Evolutionary conservation across 2,797 vertebrate species (phyloP), one percentile per base, ranked within the genome.

Genomic region (Spea hammondii): DNA sequence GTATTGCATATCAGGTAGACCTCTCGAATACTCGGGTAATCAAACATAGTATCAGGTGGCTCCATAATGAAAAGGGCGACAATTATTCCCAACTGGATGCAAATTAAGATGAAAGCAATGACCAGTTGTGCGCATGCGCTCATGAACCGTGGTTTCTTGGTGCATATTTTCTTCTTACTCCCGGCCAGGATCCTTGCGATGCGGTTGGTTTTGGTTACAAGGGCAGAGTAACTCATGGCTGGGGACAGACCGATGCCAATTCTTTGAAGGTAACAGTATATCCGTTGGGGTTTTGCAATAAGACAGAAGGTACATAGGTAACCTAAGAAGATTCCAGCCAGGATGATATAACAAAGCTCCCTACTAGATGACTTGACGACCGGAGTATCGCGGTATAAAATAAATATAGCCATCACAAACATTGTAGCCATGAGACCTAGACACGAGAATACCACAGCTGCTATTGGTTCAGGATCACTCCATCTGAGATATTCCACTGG

Each of bases 81-180:
- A 10, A 99, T 98, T 85, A 99, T 98, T 80, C 95, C 95, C 85
- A 99, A 83, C 88, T 99, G 97, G 86, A 99, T 93, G 79, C 96
- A 91, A 78, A 99, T 99, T 87, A 99, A 92, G 78, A 98, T 88
- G 85, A 96, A 98, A 57, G 96, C 95, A 46, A 99, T 99, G 86
- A 99, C 92, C 80, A 99, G 88, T 87, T 99, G 98, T 76, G 98
- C 98, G 1, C 97, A 99, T 89, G 98, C 97, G 84, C 97, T 99
- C 98, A 99, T 99, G 87, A 99, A 99, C 83, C 97, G 93, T 0
- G 98, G 98, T 83, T 99, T 99, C 91, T 98, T 98, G 83, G 98
- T 99, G 85, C 98, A 99, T 85, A 99, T 99, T 89, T 99, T 99
- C 91, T 99, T 99, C 88, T 99, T 99, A 91, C 98, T 99, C 82